A percentile compares a stretch with the other conserved stretches of the same genome.
phyloP scores from a whole-genome alignment of 2,797 vertebrate genomes.

The Lindbergichthys nudifrons region DNA sequence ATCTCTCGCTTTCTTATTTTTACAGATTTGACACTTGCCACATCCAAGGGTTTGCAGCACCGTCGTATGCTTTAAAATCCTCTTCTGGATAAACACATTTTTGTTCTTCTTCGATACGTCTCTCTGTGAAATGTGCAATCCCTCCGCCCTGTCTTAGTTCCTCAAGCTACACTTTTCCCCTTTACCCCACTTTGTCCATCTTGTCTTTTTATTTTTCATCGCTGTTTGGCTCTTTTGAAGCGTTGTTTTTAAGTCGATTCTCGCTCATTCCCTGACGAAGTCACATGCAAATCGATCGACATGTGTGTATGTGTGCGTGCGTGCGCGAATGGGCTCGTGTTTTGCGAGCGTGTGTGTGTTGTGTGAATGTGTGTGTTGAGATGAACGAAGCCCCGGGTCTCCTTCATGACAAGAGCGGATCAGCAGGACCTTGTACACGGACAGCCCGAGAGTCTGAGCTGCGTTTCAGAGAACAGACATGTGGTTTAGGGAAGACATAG shows the following conservation, averaged over 20 bases:
- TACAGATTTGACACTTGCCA: constrained; percentile 72
- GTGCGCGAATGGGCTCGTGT: constrained; percentile 40
- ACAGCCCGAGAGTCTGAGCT: constrained; percentile 64
- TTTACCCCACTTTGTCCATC: constrained; percentile 82
- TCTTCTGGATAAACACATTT: constrained; percentile 75
- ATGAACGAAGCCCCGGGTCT: constrained; percentile 83
- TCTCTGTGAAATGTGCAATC: constrained; percentile 70
- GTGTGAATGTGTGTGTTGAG: constrained; percentile 71
- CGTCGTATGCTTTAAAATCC: constrained; percentile 76
- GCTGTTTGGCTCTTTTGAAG: constrained; percentile 76
- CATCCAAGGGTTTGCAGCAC: constrained; percentile 68
- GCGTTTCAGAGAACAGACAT: constrained; percentile 55
- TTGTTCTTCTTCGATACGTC: constrained; percentile 75
- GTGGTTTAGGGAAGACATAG: constrained; percentile 53
- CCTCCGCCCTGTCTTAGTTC: constrained; percentile 84
- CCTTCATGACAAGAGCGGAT: constrained; percentile 84
- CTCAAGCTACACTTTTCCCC: constrained; percentile 75
- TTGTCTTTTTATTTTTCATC: constrained; percentile 77
- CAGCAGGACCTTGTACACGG: constrained; percentile 77
- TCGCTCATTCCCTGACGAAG: constrained; percentile 84
- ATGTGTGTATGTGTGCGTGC: constrained; percentile 58
- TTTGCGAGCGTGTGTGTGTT: constrained; percentile 63
- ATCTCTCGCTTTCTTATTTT: constrained; percentile 65
- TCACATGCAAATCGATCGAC: constrained; percentile 86
- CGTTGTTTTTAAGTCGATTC: constrained; percentile 83